Conservation (phyloP, 2,888 invertebrate genomes). For the Cylindroiulus punctatus region DNA sequence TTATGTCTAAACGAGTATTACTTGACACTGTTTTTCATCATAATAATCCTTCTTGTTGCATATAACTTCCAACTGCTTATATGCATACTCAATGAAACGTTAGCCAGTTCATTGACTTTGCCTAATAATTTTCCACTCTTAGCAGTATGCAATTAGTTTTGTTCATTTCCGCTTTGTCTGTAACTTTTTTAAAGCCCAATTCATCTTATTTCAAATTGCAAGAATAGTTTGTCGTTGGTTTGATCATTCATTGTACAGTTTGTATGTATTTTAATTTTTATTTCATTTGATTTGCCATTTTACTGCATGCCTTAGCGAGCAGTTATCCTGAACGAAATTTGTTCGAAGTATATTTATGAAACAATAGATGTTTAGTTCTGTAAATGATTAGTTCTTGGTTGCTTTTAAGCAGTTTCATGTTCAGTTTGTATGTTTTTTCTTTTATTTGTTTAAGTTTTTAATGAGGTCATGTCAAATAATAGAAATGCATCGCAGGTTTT, state of each 20-base stretch:
- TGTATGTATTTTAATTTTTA: conserved; percentile 2
- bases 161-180: neutral
- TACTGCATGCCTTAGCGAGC: neutral
- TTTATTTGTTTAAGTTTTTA: conserved; percentile 10
- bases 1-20: neutral
- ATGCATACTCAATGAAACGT: neutral
- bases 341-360: conserved; percentile 2
- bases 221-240: neutral
- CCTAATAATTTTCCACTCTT: neutral
- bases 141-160: neutral
- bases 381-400: neutral
- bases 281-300: neutral
- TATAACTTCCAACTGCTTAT: neutral
- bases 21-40: neutral
- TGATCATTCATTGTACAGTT: neutral
- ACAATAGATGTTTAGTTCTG: conserved; percentile 3
- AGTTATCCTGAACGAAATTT: neutral
- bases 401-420: neutral
- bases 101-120: neutral
- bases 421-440: neutral
- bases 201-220: neutral
- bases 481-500: neutral
- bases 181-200: neutral
- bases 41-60: neutral
- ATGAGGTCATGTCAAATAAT: conserved; percentile 1